These are phyloP conservation scores for Chironomus tentans DNA, from an alignment of 2,888 invertebrate species.

Conservation along the genomic window DNA sequence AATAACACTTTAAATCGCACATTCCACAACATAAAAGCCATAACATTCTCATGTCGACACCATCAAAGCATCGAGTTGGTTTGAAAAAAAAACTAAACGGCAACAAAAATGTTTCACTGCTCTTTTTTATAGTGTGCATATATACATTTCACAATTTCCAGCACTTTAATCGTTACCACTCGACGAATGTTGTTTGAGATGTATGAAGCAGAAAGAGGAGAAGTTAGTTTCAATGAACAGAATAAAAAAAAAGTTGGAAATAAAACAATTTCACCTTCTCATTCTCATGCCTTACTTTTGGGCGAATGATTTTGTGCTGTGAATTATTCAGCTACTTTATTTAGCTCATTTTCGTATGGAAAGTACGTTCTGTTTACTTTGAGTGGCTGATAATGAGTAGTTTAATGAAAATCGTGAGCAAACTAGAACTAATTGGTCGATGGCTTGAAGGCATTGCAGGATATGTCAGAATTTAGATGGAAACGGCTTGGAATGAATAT, in stretches of 20 bases:
- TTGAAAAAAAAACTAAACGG: background rate
- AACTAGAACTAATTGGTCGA: no score
- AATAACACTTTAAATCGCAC: slow-evolving; percentile 1
- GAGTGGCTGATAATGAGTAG: no score
- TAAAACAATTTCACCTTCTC: background rate
- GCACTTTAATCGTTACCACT: background rate
- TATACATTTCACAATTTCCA: background rate
- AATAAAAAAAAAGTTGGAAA: background rate
- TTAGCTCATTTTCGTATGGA: no score
- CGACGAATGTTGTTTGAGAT: background rate
- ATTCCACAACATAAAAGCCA: background rate
- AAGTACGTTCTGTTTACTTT: no score
- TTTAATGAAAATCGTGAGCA: no score
- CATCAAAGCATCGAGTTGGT: background rate
- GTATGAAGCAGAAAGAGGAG: background rate
- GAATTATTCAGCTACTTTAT: no score
- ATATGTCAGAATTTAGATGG: no score
- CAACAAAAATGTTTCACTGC: background rate
- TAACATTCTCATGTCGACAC: slow-evolving; percentile 10
- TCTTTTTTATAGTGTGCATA: background rate
- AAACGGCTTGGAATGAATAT: no score
- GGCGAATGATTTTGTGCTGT: background rate
- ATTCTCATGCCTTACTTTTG: background rate
- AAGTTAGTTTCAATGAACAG: background rate
- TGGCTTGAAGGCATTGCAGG: no score